A percentile compares a stretch with the other conserved stretches of the same genome.
These are phyloP conservation scores for Gordius sp. DNA, from an alignment of 2,888 invertebrate genomes.

Conservation along the genomic window DNA sequence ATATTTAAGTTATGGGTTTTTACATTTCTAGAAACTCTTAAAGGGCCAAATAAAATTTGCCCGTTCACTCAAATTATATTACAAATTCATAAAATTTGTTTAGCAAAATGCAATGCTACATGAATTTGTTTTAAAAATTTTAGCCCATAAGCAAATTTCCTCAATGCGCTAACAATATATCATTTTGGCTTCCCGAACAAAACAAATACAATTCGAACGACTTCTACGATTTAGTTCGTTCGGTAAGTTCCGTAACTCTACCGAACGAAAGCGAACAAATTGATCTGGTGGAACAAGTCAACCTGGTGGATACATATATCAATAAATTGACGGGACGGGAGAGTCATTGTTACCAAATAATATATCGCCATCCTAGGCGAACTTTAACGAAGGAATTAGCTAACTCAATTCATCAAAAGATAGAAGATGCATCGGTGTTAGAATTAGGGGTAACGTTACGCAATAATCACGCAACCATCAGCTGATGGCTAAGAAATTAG, in stretches of 20 bases:
- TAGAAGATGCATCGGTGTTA: constrained; percentile 31
- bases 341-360: constrained; percentile 68
- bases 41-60: too few relatives aligned
- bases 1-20: too few relatives aligned
- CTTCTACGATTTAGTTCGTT: constrained; percentile 58
- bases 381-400: constrained; percentile 63
- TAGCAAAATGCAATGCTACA: too few relatives aligned
- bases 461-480: too few relatives aligned
- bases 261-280: too few relatives aligned
- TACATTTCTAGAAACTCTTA: too few relatives aligned
- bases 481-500: too few relatives aligned
- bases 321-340: constrained; percentile 49
- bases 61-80: too few relatives aligned
- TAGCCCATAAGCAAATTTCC: constrained; percentile 55
- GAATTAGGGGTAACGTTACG: neutral
- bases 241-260: constrained; percentile 41
- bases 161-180: constrained; percentile 62
- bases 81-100: too few relatives aligned
- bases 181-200: constrained; percentile 67
- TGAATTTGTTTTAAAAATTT: constrained; percentile 18
- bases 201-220: constrained; percentile 26
- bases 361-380: constrained; percentile 68
- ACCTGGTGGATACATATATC: constrained; percentile 51
- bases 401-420: constrained; percentile 48
- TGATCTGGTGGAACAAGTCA: constrained; percentile 71